Evolutionary conservation across 1,140 invertebrate species (phyloP).

Genomic region (Drosophila lacteicornis): DNA sequence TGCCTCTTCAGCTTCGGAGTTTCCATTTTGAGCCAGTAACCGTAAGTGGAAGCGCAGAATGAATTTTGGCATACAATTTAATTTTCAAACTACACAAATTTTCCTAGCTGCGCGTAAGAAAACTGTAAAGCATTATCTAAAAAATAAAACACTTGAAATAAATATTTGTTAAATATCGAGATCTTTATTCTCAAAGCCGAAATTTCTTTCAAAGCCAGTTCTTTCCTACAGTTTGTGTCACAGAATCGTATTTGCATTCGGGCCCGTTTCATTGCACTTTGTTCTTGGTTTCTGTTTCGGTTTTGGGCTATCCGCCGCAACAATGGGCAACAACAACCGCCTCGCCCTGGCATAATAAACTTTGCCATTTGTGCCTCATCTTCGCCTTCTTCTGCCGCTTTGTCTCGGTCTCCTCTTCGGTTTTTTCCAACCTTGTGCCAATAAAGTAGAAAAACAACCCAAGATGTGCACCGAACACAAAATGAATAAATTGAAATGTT

Average conservation of each 20-base stretch:
- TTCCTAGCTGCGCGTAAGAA: background rate
- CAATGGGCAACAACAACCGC: slow-evolving; percentile 11
- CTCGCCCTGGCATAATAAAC: slow-evolving; percentile 44
- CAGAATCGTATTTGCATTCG: slow-evolving; percentile 34
- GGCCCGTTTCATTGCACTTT: slow-evolving; percentile 44
- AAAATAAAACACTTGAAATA: background rate
- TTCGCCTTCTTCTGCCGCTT: slow-evolving; percentile 5
- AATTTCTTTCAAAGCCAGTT: background rate
- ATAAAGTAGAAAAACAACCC: slow-evolving; percentile 62
- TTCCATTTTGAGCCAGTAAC: slow-evolving; percentile 10
- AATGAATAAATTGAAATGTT: slow-evolving; percentile 28
- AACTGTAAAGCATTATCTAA: too few relatives aligned
- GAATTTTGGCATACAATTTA: background rate
- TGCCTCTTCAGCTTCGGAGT: background rate
- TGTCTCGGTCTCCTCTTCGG: slow-evolving; percentile 13
- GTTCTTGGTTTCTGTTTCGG: slow-evolving; percentile 9
- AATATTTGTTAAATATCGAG: background rate
- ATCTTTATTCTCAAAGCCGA: background rate
- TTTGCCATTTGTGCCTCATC: slow-evolving; percentile 50
- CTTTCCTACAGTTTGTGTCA: background rate
- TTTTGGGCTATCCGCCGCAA: slow-evolving; percentile 5
- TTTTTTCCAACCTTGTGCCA: slow-evolving; percentile 66
- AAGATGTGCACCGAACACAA: slow-evolving; percentile 25
- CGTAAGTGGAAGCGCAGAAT: background rate
- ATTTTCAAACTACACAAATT: background rate